Percentiles rank a stretch among this genome's conserved stretches.
These are phyloP conservation scores for Platalea minor DNA, from an alignment of 2,797 vertebrate genomes.

Conservation along the genomic window DNA sequence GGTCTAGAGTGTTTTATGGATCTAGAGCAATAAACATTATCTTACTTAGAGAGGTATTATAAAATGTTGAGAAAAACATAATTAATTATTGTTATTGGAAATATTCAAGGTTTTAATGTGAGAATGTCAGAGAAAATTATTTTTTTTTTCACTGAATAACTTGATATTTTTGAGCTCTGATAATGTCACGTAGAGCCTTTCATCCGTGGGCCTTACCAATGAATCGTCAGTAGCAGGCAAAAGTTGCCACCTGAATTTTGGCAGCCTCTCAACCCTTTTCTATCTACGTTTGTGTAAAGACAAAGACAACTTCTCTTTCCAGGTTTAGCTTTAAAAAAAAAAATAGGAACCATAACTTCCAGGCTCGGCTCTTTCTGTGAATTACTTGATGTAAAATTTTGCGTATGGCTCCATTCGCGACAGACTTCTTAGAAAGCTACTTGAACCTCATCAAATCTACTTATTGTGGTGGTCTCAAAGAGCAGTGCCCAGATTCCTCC, in stretches of 20 bases:
- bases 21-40: constrained; percentile 36
- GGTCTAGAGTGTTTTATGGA: constrained; percentile 13
- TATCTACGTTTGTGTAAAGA: neutral
- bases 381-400: neutral
- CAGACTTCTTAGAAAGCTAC: neutral
- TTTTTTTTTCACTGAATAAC: neutral
- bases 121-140: neutral
- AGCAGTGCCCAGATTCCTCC: neutral
- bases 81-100: constrained; percentile 22
- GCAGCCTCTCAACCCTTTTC: neutral
- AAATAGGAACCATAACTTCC: neutral
- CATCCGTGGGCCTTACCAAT: neutral
- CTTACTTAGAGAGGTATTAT: constrained; percentile 14
- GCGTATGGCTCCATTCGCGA: neutral
- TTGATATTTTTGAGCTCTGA: neutral
- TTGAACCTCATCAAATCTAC: neutral
- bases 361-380: neutral
- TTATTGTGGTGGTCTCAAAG: neutral
- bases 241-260: neutral
- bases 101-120: neutral
- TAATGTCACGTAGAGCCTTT: neutral
- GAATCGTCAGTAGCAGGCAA: neutral
- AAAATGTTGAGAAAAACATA: constrained; percentile 17
- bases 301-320: neutral
- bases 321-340: neutral